These are phyloP conservation scores for Byasa hedistus DNA, from an alignment of 2,888 invertebrate genomes.

Conservation along the genomic window DNA sequence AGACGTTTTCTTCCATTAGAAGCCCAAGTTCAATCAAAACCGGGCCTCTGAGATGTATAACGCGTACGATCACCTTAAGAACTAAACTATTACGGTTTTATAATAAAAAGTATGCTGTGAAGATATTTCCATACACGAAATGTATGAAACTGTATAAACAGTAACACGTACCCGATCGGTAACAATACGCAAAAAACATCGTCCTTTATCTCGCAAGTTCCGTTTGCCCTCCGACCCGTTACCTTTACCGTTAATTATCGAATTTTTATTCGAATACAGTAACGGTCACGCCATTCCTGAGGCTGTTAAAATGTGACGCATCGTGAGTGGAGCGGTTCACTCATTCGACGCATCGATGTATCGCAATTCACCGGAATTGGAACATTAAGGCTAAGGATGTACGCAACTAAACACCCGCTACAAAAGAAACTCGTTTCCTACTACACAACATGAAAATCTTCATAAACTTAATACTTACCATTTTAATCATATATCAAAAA, in stretches of 20 bases:
- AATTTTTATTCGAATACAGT: slow-evolving; percentile 63
- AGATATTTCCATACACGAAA: too few species aligned
- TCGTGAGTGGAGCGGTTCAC: slow-evolving; percentile 40
- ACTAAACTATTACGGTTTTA: too few species aligned
- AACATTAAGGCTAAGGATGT: slow-evolving; percentile 25
- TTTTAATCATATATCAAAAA: too few species aligned
- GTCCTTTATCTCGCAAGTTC: slow-evolving; percentile 38
- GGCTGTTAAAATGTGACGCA: slow-evolving; percentile 74
- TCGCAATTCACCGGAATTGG: slow-evolving; percentile 29
- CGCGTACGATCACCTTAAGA: too few species aligned
- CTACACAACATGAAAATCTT: too few species aligned
- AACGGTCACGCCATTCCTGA: slow-evolving; percentile 65
- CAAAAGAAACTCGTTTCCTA: background rate
- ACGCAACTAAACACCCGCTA: slow-evolving; percentile 1
- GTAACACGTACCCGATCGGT: slow-evolving; percentile 2
- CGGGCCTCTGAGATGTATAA: too few species aligned
- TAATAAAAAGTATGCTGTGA: too few species aligned
- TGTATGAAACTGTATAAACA: too few species aligned
- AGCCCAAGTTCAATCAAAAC: too few species aligned
- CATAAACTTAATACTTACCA: too few species aligned
- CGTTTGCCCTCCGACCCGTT: slow-evolving; percentile 66
- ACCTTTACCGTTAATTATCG: slow-evolving; percentile 73
- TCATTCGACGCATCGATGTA: slow-evolving; percentile 50
- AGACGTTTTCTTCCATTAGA: too few species aligned
- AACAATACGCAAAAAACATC: slow-evolving; percentile 10